These are phyloP conservation scores for Ceratotherium simum DNA, from an alignment of 2,113 vertebrate species.

Conservation along the genomic window DNA sequence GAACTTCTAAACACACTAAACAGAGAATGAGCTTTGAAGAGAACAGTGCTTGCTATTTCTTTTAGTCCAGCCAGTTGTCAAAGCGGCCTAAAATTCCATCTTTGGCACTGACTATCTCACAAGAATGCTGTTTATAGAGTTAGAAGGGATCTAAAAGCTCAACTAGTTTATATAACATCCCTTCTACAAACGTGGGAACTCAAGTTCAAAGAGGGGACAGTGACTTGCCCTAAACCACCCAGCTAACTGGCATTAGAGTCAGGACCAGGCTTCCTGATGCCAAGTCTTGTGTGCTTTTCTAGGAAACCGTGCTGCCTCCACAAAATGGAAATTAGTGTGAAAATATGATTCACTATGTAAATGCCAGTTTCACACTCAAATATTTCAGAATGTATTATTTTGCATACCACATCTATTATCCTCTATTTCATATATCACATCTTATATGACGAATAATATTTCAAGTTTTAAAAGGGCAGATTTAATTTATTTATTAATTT, in stretches of 20 bases:
- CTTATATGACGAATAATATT: neutral
- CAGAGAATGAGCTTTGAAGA: conserved; percentile 9
- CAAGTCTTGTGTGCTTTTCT: conserved; percentile 49
- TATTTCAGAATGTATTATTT: conserved; percentile 65
- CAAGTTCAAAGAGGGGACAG: conserved; percentile 44
- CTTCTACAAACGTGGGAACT: neutral
- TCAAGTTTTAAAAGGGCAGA: conserved; percentile 55
- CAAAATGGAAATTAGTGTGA: conserved; percentile 75
- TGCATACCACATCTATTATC: conserved; percentile 61
- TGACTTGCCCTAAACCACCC: conserved; percentile 28
- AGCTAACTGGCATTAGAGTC: conserved; percentile 10
- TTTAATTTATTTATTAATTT: neutral
- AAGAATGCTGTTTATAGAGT: neutral
- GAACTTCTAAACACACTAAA: conserved; percentile 42
- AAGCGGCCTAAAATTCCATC: neutral
- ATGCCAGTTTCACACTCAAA: conserved; percentile 70
- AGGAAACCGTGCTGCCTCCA: conserved; percentile 61
- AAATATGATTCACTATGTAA: conserved; percentile 69
- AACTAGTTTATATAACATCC: neutral
- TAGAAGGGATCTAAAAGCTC: neutral
- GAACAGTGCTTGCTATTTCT: conserved; percentile 21
- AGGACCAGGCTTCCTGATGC: conserved; percentile 42
- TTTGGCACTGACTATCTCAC: conserved; percentile 30
- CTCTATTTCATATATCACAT: conserved; percentile 26
- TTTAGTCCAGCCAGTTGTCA: neutral